Percentiles rank a stretch among this genome's conserved stretches.
phyloP scores from a whole-genome alignment of 1,140 invertebrate genomes.

The Heliothis subflexa region DNA sequence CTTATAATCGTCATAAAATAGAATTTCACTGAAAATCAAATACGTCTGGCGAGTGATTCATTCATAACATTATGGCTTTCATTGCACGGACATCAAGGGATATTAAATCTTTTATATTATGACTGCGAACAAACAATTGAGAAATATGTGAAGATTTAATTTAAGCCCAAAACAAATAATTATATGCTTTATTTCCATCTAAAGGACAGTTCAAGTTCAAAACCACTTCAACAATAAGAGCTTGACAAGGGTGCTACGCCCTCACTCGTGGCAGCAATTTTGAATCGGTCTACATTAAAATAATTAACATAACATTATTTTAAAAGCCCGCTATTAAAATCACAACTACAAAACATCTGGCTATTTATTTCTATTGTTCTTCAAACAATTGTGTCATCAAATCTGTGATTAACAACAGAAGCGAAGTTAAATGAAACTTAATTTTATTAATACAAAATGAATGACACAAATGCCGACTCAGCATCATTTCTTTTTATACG shows the following conservation, averaged over 20 bases:
- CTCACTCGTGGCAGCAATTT: background rate
- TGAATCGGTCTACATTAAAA: background rate
- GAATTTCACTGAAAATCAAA: no score
- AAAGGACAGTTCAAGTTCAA: slow-evolving; percentile 4
- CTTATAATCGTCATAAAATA: no score
- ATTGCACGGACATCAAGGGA: no score
- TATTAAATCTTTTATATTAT: no score
- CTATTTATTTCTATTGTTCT: background rate
- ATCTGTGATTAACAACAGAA: slow-evolving; percentile 8
- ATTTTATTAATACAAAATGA: slow-evolving; percentile 20
- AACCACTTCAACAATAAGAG: no score
- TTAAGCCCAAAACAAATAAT: background rate
- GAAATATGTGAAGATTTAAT: background rate
- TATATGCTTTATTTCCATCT: background rate
- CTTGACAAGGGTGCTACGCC: background rate
- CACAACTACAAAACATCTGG: background rate
- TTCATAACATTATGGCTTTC: no score
- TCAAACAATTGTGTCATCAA: slow-evolving; percentile 8
- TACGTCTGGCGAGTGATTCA: no score
- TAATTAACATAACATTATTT: background rate
- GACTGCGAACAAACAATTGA: no score
- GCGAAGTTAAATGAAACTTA: background rate
- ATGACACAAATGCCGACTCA: background rate
- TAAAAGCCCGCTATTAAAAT: background rate
- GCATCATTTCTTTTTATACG: slow-evolving; percentile 16